Percentiles rank a stretch among this genome's conserved stretches.
Conservation (phyloP, 2,797 vertebrate species). For the Acestrorhynchus altus region DNA sequence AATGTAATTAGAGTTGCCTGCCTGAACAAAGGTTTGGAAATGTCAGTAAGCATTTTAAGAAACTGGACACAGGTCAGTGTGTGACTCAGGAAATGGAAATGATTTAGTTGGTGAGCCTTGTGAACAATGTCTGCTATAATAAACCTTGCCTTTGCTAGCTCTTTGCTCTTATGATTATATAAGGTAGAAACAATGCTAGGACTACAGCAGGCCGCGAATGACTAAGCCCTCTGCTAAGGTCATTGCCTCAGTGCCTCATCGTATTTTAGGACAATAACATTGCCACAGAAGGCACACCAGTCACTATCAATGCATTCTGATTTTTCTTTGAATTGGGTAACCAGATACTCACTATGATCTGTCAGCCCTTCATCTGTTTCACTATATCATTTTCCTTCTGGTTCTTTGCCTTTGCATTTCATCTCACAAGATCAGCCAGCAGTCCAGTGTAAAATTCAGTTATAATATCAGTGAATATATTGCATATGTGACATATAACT, state of each 20-base stretch:
- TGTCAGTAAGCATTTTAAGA: neutral
- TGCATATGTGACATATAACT: no score
- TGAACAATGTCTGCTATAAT: no score
- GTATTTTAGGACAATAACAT: neutral
- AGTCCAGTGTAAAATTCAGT: no score
- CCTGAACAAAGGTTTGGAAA: no score
- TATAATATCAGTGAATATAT: no score
- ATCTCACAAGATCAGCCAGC: neutral
- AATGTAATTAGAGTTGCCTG: no score
- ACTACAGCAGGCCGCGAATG: neutral
- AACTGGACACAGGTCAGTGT: neutral
- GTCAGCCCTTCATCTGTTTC: constrained; percentile 4
- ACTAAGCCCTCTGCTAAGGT: neutral
- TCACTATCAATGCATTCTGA: neutral
- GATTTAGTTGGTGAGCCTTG: neutral
- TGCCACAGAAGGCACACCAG: neutral
- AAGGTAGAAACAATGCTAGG: neutral
- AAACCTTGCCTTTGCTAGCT: neutral
- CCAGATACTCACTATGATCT: neutral
- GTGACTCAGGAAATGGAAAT: neutral
- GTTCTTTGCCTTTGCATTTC: neutral
- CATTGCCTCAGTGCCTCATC: neutral
- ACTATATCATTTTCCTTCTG: neutral
- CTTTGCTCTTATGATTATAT: neutral
- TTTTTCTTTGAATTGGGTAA: constrained; percentile 18